phyloP scores from a whole-genome alignment of 2,888 invertebrate species.

The Theretra japonica region DNA sequence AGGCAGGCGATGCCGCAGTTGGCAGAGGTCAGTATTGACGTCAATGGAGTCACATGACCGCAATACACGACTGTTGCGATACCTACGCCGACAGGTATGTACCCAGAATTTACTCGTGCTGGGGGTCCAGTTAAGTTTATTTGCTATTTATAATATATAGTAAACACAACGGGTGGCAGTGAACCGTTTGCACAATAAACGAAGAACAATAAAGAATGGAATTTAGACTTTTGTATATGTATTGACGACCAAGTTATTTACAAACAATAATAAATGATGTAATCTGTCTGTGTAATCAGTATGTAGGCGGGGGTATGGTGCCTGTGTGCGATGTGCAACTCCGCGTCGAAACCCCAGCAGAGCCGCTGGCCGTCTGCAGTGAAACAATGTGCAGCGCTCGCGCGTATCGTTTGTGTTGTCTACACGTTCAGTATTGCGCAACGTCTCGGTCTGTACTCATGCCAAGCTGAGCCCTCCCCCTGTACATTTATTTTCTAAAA shows the following conservation, averaged over 20 bases:
- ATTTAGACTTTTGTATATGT: background rate
- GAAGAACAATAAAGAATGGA: background rate
- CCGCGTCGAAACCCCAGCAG: background rate
- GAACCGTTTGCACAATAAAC: background rate
- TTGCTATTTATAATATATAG: background rate
- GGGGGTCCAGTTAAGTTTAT: background rate
- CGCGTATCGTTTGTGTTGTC: conserved; percentile 5
- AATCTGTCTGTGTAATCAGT: too few relatives aligned
- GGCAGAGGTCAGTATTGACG: conserved; percentile 90
- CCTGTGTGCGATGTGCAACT: background rate
- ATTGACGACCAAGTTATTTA: background rate
- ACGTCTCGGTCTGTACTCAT: background rate
- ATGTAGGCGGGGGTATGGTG: background rate
- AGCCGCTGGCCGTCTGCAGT: background rate
- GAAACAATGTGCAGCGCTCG: background rate
- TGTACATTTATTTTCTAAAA: background rate
- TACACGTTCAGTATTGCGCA: conserved; percentile 8
- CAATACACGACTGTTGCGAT: conserved; percentile 46
- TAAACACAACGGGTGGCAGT: background rate
- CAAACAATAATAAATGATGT: background rate
- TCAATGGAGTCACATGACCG: conserved; percentile 88
- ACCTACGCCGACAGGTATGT: conserved; percentile 44
- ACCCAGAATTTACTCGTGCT: conserved; percentile 14
- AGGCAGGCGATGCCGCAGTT: conserved; percentile 72
- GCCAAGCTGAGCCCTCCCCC: background rate